Conservation (phyloP, 1,140 invertebrate species). For the Rhopalosiphum maidis region DNA sequence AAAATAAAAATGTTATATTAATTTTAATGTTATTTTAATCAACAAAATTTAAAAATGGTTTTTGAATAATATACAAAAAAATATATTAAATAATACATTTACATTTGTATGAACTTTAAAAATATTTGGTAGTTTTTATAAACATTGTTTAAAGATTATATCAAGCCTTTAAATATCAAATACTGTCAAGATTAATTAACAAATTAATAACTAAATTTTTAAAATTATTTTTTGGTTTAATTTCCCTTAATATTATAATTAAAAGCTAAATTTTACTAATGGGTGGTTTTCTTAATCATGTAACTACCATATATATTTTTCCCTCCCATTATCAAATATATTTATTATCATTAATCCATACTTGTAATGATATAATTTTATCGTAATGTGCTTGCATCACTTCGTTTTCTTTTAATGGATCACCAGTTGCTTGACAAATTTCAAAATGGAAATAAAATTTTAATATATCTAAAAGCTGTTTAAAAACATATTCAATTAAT, state of each 20-base stretch:
- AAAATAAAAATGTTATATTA: slow-evolving; percentile 61
- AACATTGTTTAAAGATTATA: neutral
- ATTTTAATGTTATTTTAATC: neutral
- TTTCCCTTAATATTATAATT: neutral
- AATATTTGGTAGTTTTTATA: neutral
- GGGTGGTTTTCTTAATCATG: neutral
- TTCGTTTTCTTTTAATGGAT: slow-evolving; percentile 90
- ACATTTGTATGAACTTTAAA: neutral
- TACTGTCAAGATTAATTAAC: neutral
- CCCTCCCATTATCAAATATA: neutral
- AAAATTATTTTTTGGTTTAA: neutral
- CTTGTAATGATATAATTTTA: slow-evolving; percentile 87
- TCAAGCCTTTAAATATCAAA: neutral
- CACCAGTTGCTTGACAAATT: slow-evolving; percentile 95
- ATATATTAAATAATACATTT: neutral
- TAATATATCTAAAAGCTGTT: slow-evolving; percentile 89
- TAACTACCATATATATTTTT: neutral
- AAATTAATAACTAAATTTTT: neutral
- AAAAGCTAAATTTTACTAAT: neutral
- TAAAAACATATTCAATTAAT: slow-evolving; percentile 31
- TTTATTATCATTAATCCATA: slow-evolving; percentile 62
- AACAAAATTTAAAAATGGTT: neutral
- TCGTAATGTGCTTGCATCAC: slow-evolving; percentile 93
- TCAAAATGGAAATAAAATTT: slow-evolving; percentile 98
- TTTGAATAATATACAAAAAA: neutral